Base-by-base conservation (phyloP, 2,113 vertebrate species). In the Atherinomorus stipes region DNA sequence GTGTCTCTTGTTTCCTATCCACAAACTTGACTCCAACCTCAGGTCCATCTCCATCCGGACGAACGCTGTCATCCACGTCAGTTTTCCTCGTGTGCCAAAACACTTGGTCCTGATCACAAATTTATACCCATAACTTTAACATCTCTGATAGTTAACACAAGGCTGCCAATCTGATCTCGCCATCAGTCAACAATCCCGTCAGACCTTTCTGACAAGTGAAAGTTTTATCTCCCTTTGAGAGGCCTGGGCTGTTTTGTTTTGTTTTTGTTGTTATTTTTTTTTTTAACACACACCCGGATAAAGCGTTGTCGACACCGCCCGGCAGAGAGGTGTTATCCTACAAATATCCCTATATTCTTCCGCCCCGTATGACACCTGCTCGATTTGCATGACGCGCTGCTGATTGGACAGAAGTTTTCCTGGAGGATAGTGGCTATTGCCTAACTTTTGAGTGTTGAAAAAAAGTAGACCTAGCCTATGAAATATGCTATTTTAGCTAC, bases 21-120 rank as follows among this genome's bases (percentile, higher is more conserved):
- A 93, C 66, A 95, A 65, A 62, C 87, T 94, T 0, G 94, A 94
- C 80, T 94, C 92, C 59, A 94, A 57, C 56, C 69, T 65, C 45
- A 78, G 52, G 42, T 93, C 90, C 0, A 70, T 70, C 71, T 94
- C 93, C 93, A 93, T 88, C 63, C 64, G 62, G 50, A 23, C 59
- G 44, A 8, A 25, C 50, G 49, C 42, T 49, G 38, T 42, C 21
- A 57, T 11, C 34, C 53, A 10, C 45, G 11, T 80, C 53, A 12
- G 61, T 58, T 49, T 57, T 59, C 50, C 16, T 12, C 21, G 62
- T 50, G 3, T 52, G 16, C 54, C 72, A 16, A 9, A 66, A 58
- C 34, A 72, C 62, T 40, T 23, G 28, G 7, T 31, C 1, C 15
- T 8, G 52, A 6, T 71, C 74, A 73, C 64, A 64, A n/a, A 67